Base-by-base conservation (phyloP, 2,113 vertebrate species). In the Gobiocypris rarus region DNA sequence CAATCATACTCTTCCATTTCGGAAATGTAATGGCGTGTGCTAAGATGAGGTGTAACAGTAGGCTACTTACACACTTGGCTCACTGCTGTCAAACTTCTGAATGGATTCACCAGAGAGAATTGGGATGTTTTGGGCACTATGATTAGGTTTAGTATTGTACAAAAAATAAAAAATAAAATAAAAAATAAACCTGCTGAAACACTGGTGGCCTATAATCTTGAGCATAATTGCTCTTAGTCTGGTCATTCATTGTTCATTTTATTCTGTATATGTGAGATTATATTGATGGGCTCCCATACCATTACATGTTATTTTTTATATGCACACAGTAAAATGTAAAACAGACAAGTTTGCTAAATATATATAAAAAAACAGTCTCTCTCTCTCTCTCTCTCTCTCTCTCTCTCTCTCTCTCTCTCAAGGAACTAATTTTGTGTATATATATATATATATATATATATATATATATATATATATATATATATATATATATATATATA, bases 1-100 rank as follows among this genome's bases (percentile, higher is more conserved):
- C 28, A 54, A 70, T 81, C 48, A 81, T 28, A 31, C 41, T 80
- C 61, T 65, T 80, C 17, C 41, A 31, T 54, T 81, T 70, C 70
- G 50, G 26, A 70, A 52, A 70, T n/a, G 65, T 52, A 81, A 81
- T 70, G 28, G 43, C 2, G 22, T 56, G 34, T 59, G 45, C 70
- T n/a, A 81, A 38, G 19, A 24, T 65, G 41, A 65, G 15, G 69
- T 0, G 15, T 69, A 50, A 24, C 19, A 0, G 63, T 13, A n/a
- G n/a, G n/a, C n/a, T n/a, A 38, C 22, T 81, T 26, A 69, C 41
- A 81, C 24, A 31, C 19, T 79, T 14, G 24, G 58, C 38, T 26
- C 56, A 45, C 41, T 31, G 17, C 59, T 28, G 77, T 31, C 24
- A 59, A 43, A 61, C 54, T 48, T 80, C 9, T 80, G 15, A 48